These are phyloP conservation scores for Temnothorax rugatulus DNA, from an alignment of 2,888 invertebrate species.

Conservation along the genomic window DNA sequence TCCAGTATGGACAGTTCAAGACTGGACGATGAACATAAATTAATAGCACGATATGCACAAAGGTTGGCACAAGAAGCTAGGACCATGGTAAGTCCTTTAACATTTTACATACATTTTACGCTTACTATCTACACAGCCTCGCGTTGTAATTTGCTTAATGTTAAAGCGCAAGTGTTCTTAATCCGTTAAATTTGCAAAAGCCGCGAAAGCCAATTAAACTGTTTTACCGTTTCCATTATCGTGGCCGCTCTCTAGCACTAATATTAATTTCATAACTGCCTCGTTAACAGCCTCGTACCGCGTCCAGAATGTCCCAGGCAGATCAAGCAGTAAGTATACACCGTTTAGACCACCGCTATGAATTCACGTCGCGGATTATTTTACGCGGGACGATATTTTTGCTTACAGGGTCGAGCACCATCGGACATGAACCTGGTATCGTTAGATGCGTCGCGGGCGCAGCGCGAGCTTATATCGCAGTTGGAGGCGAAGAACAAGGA, in stretches of 20 bases:
- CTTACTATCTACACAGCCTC: neutral
- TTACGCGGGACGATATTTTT: conserved; percentile 8
- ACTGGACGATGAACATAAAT: conserved; percentile 96
- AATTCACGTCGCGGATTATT: conserved; percentile 7
- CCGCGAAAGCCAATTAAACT: conserved; percentile 58
- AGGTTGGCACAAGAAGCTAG: conserved; percentile 96
- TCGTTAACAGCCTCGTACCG: conserved; percentile 81
- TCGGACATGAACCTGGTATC: conserved; percentile 91
- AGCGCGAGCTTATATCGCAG: conserved; percentile 96
- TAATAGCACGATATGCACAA: conserved; percentile 99
- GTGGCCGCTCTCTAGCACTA: conserved; percentile 47
- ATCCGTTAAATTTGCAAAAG: conserved; percentile 35
- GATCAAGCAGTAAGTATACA: conserved; percentile 83
- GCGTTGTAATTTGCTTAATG: conserved; percentile 40
- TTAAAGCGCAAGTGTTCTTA: conserved; percentile 28
- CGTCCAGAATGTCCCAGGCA: conserved; percentile 84
- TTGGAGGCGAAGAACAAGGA: conserved; percentile 98
- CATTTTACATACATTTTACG: conserved; percentile 38
- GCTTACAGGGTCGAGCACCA: conserved; percentile 89
- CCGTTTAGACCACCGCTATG: conserved; percentile 19
- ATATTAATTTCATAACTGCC: conserved; percentile 69
- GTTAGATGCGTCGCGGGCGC: conserved; percentile 95
- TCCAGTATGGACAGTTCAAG: conserved; percentile 84
- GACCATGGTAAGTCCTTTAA: conserved; percentile 87
- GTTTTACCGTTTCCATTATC: conserved; percentile 41